Evolutionary conservation across 1,140 invertebrate genomes (phyloP).

Genomic region (Hermetia illucens): DNA sequence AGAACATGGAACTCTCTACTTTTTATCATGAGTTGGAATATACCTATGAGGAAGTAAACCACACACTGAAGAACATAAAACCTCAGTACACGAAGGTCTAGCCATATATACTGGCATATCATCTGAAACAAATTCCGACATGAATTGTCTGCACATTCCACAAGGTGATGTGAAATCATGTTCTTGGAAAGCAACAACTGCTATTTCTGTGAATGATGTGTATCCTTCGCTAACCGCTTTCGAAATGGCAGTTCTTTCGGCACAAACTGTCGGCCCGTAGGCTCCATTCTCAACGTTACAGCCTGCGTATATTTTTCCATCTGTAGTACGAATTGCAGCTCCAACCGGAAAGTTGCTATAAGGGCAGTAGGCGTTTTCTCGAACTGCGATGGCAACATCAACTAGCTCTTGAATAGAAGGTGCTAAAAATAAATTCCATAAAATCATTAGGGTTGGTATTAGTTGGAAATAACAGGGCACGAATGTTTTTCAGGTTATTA

Average conservation of each 20-base stretch:
- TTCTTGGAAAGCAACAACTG: conserved; percentile 53
- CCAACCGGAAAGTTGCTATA: conserved; percentile 87
- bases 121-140: conserved; percentile 55
- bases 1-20: no score
- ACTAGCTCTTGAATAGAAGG: conserved; percentile 46
- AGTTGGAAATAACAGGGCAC: no score
- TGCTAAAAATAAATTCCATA: no score
- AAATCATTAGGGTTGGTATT: no score
- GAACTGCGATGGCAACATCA: conserved; percentile 41
- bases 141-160: conserved; percentile 79
- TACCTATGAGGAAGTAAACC: conserved; percentile 53
- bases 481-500: no score
- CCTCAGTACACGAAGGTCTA: conserved; percentile 39
- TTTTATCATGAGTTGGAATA: no score
- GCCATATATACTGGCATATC: conserved; percentile 56
- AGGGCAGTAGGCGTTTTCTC: conserved; percentile 64
- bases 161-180: conserved; percentile 67
- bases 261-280: conserved; percentile 70
- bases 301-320: conserved; percentile 48
- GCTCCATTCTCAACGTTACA: conserved; percentile 90
- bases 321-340: conserved; percentile 59
- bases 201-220: conserved; percentile 54
- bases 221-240: conserved; percentile 82
- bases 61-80: conserved; percentile 45
- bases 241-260: conserved; percentile 73